Evolutionary conservation across 1,140 invertebrate genomes (phyloP).

Genomic region (Paraescarpia echinospica): DNA sequence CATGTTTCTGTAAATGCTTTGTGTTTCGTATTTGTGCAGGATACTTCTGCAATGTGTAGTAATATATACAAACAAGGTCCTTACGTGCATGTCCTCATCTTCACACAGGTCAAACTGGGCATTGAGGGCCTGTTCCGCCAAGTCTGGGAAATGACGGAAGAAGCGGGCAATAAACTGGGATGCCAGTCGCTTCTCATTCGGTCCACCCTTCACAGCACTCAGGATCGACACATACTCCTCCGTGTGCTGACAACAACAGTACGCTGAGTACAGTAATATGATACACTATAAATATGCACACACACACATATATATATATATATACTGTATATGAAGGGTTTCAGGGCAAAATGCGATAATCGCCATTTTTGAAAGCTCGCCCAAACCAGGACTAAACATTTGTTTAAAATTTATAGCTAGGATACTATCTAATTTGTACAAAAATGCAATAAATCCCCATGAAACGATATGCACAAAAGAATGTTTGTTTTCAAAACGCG

Average conservation of each 20-base stretch:
- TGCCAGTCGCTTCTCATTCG: constrained; percentile 88
- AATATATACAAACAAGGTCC: constrained; percentile 38
- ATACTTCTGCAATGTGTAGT: not conserved
- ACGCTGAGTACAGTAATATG: too few relatives aligned
- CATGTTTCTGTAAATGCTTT: too few relatives aligned
- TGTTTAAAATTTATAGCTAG: too few relatives aligned
- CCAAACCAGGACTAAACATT: too few relatives aligned
- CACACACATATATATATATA: not conserved
- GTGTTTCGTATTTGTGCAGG: too few relatives aligned
- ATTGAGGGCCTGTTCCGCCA: constrained; percentile 84
- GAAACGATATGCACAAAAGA: too few relatives aligned
- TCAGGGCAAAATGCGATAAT: too few relatives aligned
- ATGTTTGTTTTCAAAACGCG: too few relatives aligned
- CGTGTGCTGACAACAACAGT: constrained; percentile 73
- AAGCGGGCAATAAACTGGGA: constrained; percentile 94
- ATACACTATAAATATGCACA: not conserved
- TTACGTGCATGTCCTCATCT: constrained; percentile 87
- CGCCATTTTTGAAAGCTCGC: too few relatives aligned
- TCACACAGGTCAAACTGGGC: constrained; percentile 92
- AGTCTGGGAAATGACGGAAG: constrained; percentile 86
- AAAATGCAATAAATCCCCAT: too few relatives aligned
- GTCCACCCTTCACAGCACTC: constrained; percentile 58
- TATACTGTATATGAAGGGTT: too few relatives aligned
- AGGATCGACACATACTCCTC: constrained; percentile 85
- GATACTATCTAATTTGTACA: too few relatives aligned